Evolutionary conservation across 2,888 invertebrate genomes (phyloP).

Genomic region (Seira ritae): DNA sequence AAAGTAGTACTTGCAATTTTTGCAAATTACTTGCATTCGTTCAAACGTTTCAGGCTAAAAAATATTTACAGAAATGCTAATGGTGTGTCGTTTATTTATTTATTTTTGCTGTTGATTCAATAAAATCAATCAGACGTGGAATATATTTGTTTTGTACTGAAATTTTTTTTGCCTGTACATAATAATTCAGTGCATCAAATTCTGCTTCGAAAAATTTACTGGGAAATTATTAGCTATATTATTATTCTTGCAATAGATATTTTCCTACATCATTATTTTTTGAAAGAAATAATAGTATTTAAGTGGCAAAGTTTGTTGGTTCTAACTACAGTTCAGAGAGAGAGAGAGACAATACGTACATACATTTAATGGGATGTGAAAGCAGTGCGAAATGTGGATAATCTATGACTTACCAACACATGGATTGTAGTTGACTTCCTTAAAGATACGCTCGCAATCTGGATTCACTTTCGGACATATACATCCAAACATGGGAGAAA

Average conservation of each 20-base stretch:
- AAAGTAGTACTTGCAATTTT: no score
- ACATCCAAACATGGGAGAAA: conserved; percentile 94
- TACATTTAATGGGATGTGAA: conserved; percentile 32
- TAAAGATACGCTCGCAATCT: conserved; percentile 91
- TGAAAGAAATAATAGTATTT: not conserved
- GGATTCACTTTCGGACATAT: conserved; percentile 93
- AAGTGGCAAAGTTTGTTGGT: not conserved
- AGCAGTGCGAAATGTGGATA: not conserved
- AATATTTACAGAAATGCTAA: no score
- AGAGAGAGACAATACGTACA: conserved; percentile 24
- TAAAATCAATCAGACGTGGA: no score
- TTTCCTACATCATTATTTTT: not conserved
- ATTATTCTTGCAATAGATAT: not conserved
- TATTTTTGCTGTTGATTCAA: no score
- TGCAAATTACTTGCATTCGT: no score
- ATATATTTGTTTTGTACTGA: not conserved
- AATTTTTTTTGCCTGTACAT: no score
- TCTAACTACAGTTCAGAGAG: conserved; percentile 45
- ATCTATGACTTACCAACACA: conserved; percentile 88
- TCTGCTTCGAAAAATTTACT: no score
- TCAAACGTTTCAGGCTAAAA: no score
- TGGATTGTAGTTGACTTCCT: conserved; percentile 93
- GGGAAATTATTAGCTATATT: not conserved
- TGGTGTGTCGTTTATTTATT: no score
- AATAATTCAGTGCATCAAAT: no score